phyloP scores from a whole-genome alignment of 2,113 vertebrate species.

The Rutilus rutilus region DNA sequence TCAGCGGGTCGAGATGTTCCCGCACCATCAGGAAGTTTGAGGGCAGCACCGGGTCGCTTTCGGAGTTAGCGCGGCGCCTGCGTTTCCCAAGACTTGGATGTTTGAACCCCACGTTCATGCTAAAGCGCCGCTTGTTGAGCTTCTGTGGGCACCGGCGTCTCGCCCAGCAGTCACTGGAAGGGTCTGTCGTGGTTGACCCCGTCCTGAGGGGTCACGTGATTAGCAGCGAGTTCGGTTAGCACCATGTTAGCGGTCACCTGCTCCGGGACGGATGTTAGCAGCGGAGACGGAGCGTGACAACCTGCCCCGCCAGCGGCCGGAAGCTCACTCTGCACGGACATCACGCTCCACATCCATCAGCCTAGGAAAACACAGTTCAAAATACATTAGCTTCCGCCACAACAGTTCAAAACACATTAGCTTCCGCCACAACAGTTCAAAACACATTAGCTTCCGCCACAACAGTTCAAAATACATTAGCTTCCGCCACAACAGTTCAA shows the following conservation, averaged over 20 bases:
- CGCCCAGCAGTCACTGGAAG: slow-evolving; percentile 38
- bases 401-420: not conserved
- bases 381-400: too few species aligned
- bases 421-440: too few species aligned
- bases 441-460: too few species aligned
- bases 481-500: too few species aligned
- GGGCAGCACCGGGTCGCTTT: slow-evolving; percentile 84
- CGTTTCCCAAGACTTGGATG: slow-evolving; percentile 80
- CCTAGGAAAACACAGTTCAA: slow-evolving; percentile 1
- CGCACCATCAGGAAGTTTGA: slow-evolving; percentile 88
- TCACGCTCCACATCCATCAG: slow-evolving; percentile 65
- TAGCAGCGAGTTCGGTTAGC: slow-evolving; percentile 56
- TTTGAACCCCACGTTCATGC: slow-evolving; percentile 79
- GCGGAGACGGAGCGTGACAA: not conserved
- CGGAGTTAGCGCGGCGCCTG: slow-evolving; percentile 81
- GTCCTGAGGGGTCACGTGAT: not conserved
- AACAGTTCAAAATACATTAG: too few species aligned
- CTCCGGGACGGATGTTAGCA: slow-evolving; percentile 16
- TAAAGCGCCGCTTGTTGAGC: slow-evolving; percentile 81
- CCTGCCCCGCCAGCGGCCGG: not conserved
- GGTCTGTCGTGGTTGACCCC: slow-evolving; percentile 36
- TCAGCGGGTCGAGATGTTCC: slow-evolving; percentile 92
- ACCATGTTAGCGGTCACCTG: slow-evolving; percentile 46
- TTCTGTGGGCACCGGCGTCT: slow-evolving; percentile 41
- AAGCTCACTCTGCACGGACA: slow-evolving; percentile 68